Conservation (phyloP, 2,113 vertebrate species). For the Heterotilapia buettikoferi region DNA sequence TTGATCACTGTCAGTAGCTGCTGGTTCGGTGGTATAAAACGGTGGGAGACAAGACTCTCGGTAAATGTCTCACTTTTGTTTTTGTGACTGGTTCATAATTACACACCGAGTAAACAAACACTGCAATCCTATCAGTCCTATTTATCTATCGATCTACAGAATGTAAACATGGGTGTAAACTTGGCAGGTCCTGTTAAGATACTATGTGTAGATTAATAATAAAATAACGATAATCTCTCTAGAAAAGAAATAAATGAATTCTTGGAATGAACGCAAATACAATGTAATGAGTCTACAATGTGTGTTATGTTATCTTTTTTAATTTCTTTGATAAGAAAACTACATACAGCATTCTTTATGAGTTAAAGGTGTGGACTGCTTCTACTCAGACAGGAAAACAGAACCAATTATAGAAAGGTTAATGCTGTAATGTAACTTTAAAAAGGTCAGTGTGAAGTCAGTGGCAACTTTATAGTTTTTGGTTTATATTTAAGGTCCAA, state of each 20-base stretch:
- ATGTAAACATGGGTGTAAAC: not conserved
- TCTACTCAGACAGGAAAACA: not conserved
- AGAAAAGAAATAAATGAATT: not conserved
- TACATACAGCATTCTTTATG: not conserved
- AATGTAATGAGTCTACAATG: not conserved
- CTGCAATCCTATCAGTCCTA: not conserved
- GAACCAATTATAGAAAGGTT: not conserved
- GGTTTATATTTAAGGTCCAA: not conserved
- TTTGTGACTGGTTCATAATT: not conserved
- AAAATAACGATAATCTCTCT: not conserved
- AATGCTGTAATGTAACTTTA: not conserved
- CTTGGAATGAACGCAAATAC: not conserved
- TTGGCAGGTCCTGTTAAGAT: not conserved
- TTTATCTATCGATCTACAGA: not conserved
- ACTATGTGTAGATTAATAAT: not conserved
- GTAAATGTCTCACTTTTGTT: not conserved
- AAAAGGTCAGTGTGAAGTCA: not conserved
- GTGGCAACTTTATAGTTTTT: not conserved
- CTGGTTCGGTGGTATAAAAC: rapidly evolving
- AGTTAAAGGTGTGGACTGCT: not conserved
- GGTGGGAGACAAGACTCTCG: rapidly evolving
- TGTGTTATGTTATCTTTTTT: not conserved
- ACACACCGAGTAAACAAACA: not conserved
- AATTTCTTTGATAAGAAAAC: not conserved
- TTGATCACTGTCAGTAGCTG: not conserved